Percentiles rank a stretch among this genome's conserved stretches.
Evolutionary conservation across 2,113 vertebrate genomes (phyloP).

Genomic region (Platysternon megacephalum): DNA sequence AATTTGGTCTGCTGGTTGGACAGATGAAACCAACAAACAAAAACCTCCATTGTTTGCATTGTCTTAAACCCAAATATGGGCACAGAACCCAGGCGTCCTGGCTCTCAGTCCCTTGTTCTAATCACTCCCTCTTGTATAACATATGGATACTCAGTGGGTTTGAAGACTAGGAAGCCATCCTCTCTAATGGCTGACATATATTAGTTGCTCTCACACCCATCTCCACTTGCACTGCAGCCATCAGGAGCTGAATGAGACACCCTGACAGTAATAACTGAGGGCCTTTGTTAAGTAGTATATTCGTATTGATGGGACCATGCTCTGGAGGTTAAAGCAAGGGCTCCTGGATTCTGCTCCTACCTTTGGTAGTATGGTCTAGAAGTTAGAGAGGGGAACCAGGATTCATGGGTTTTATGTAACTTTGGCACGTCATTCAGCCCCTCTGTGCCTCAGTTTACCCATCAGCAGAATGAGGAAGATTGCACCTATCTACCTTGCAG

Average conservation of each 20-base stretch:
- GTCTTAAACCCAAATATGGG: not conserved
- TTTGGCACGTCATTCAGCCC: not conserved
- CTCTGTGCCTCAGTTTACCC: not conserved
- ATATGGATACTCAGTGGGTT: not conserved
- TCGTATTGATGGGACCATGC: not conserved
- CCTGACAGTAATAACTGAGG: not conserved
- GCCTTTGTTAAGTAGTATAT: not conserved
- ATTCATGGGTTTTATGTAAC: not conserved
- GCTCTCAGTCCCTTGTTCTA: accelerated
- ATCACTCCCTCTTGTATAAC: not conserved
- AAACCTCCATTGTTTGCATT: not conserved
- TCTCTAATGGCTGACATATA: not conserved
- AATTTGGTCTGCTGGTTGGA: too few relatives aligned
- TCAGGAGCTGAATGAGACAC: accelerated
- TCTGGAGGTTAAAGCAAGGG: too few relatives aligned
- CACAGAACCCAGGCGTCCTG: not conserved
- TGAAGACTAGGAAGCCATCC: not conserved
- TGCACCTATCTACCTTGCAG: not conserved
- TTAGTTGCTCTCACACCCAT: accelerated
- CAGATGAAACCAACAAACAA: not conserved
- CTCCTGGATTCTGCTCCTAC: not conserved
- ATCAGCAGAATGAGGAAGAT: accelerated
- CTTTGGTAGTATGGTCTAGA: not conserved
- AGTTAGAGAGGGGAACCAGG: not conserved
- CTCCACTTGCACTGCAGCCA: accelerated